These are phyloP conservation scores for Hydroisotoma schaefferi DNA, from an alignment of 2,888 invertebrate genomes.

Conservation along the genomic window DNA sequence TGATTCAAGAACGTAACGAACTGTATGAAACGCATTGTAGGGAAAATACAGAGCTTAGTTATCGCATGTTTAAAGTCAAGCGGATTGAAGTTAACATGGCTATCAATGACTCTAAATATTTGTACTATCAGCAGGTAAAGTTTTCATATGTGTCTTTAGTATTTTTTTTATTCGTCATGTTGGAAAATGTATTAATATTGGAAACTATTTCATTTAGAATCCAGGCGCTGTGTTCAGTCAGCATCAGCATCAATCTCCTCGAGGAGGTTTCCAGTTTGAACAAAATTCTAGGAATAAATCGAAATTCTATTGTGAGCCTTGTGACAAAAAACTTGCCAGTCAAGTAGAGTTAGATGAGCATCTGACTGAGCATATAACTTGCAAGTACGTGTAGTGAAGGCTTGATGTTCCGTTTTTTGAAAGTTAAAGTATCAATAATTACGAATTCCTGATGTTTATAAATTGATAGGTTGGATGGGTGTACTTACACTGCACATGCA, in stretches of 20 bases:
- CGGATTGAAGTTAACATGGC: constrained; percentile 11
- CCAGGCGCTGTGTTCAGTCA: too few species aligned
- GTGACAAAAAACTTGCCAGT: constrained; percentile 69
- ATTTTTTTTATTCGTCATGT: too few species aligned
- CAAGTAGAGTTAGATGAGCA: constrained; percentile 64
- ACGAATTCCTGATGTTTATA: neutral
- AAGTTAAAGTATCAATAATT: neutral
- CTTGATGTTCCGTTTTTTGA: neutral
- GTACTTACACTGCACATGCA: constrained; percentile 72
- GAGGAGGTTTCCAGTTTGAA: too few species aligned
- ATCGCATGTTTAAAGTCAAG: constrained; percentile 10
- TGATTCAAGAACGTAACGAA: constrained; percentile 3
- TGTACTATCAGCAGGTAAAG: constrained; percentile 8
- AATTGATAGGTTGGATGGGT: constrained; percentile 65
- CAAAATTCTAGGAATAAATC: too few species aligned
- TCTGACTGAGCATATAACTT: constrained; percentile 69
- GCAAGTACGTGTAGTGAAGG: constrained; percentile 51
- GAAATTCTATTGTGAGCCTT: constrained; percentile 61
- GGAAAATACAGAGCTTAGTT: neutral
- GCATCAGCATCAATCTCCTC: too few species aligned
- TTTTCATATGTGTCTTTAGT: too few species aligned
- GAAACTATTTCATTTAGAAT: too few species aligned
- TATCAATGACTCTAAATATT: constrained; percentile 10
- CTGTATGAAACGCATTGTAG: neutral
- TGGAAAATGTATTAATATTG: too few species aligned